These are phyloP conservation scores for Antheraea yamamai DNA, from an alignment of 2,888 invertebrate species.

Conservation along the genomic window DNA sequence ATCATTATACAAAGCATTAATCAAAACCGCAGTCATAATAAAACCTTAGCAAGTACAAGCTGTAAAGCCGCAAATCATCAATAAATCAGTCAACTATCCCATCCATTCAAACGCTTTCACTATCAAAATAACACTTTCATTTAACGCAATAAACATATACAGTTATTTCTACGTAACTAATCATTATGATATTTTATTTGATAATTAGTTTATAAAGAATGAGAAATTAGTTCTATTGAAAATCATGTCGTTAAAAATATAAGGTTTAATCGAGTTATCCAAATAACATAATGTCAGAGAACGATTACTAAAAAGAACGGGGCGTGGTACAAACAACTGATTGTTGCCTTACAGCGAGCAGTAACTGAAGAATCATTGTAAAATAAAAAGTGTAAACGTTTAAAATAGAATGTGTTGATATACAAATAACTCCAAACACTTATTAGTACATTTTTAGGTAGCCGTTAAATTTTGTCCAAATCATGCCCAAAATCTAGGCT, in stretches of 20 bases:
- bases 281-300: background rate
- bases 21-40: background rate
- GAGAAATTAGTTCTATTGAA: background rate
- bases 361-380: background rate
- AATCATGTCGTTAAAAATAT: background rate
- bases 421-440: too few relatives aligned
- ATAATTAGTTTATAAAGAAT: background rate
- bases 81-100: conserved; percentile 20
- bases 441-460: too few relatives aligned
- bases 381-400: background rate
- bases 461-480: too few relatives aligned
- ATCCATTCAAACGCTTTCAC: conserved; percentile 46
- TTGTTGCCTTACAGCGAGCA: background rate
- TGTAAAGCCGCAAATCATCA: conserved; percentile 15
- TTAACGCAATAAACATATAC: conserved; percentile 21
- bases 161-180: conserved; percentile 17
- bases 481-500: too few relatives aligned
- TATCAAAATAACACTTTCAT: conserved; percentile 50
- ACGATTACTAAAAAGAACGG: background rate
- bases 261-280: background rate
- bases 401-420: too few relatives aligned
- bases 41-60: conserved; percentile 3
- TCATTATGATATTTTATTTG: conserved; percentile 23
- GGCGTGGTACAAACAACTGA: background rate
- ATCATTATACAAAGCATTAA: background rate